These are phyloP conservation scores for Lipotes vexillifer DNA, from an alignment of 2,113 vertebrate species.

Conservation along the genomic window DNA sequence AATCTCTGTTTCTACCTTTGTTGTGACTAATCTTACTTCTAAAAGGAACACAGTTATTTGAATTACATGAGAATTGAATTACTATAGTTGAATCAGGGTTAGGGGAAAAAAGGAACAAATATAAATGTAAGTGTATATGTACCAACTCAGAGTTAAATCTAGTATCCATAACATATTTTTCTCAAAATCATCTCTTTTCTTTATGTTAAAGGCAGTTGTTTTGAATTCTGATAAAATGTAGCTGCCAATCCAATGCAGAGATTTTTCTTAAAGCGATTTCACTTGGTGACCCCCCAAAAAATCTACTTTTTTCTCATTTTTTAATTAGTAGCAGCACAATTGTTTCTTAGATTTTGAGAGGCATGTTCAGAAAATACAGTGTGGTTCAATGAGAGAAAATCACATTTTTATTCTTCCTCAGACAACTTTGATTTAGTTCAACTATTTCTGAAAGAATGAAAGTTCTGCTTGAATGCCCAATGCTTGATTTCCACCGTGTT, in stretches of 20 bases:
- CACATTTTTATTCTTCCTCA: neutral
- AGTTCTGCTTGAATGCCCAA: neutral
- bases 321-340: neutral
- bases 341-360: neutral
- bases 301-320: neutral
- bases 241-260: neutral
- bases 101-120: neutral
- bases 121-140: neutral
- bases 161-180: neutral
- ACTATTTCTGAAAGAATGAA: conserved; percentile 9
- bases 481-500: neutral
- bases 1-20: neutral
- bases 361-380: neutral
- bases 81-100: neutral
- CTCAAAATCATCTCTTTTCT: neutral
- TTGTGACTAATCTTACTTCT: neutral
- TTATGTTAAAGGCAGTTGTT: neutral
- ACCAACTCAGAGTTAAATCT: neutral
- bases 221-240: neutral
- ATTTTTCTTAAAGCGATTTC: neutral
- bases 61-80: neutral
- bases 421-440: conserved; percentile 17
- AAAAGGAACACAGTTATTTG: neutral
- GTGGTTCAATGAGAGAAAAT: neutral
- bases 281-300: neutral